Conservation (phyloP, 2,797 vertebrate genomes). For the Tokudaia muenninki region DNA sequence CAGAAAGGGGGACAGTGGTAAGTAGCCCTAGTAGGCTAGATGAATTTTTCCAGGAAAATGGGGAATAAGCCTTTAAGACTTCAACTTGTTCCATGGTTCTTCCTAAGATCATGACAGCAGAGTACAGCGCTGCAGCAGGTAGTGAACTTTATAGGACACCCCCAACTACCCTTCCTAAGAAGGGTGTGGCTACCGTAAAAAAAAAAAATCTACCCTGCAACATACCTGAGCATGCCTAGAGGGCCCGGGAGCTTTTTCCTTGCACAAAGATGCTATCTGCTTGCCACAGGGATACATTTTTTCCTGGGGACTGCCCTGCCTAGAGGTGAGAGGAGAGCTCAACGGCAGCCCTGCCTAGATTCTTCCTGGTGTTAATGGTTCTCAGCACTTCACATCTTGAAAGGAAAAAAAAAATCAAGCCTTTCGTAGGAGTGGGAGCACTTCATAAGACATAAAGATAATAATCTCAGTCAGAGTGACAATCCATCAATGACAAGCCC, state of each 20-base stretch:
- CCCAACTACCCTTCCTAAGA: background rate
- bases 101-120: background rate
- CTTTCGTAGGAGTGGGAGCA: background rate
- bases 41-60: conserved; percentile 51
- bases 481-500: background rate
- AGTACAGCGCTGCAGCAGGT: background rate
- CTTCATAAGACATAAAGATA: background rate
- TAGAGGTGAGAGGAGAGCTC: background rate
- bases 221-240: background rate
- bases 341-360: background rate
- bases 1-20: background rate
- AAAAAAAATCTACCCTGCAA: background rate
- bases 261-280: background rate
- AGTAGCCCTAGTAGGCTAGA: background rate
- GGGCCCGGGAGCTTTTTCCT: background rate
- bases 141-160: background rate
- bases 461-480: background rate
- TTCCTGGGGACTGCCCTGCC: background rate
- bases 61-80: background rate
- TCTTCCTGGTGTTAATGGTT: background rate
- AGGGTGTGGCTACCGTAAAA: background rate
- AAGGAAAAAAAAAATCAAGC: background rate
- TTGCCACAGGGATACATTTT: background rate
- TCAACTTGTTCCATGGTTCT: background rate
- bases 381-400: conserved; percentile 11